phyloP scores from a whole-genome alignment of 53 echinoderm and acorn worm genomes.

The Stichopus horrens region DNA sequence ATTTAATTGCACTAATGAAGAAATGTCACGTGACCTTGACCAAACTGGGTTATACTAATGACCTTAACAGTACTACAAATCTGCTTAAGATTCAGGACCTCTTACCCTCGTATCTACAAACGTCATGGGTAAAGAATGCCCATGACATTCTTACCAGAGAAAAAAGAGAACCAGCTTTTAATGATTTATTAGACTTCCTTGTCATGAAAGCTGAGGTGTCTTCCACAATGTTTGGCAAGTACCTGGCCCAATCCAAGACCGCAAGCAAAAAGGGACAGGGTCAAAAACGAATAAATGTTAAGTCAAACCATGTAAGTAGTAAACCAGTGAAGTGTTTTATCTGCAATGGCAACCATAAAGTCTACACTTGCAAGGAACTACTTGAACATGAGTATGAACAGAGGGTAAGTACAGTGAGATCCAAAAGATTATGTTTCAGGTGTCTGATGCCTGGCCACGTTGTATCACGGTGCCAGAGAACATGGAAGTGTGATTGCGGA shows the following conservation, averaged over 20 bases:
- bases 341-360: conserved; percentile 41
- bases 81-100: not conserved
- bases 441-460: conserved; percentile 40
- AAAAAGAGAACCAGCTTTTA: conserved; percentile 33
- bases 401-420: conserved; percentile 19
- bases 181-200: conserved; percentile 35
- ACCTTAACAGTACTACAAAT: conserved; percentile 24
- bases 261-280: not conserved
- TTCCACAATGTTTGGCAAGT: conserved; percentile 51
- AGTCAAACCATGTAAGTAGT: conserved; percentile 43
- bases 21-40: conserved; percentile 48
- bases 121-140: not conserved
- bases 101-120: not conserved
- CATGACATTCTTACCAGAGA: not conserved
- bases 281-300: not conserved
- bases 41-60: conserved; percentile 45
- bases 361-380: conserved; percentile 35
- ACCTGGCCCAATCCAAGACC: not conserved
- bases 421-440: conserved; percentile 50
- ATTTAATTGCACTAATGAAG: conserved; percentile 52
- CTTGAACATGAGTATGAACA: not conserved
- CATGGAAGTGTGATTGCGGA: conserved; percentile 44
- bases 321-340: conserved; percentile 39
- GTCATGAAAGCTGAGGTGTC: conserved; percentile 32
- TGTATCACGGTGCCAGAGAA: conserved; percentile 5